Conservation (phyloP, 1,140 invertebrate species). For the Pantala flavescens region DNA sequence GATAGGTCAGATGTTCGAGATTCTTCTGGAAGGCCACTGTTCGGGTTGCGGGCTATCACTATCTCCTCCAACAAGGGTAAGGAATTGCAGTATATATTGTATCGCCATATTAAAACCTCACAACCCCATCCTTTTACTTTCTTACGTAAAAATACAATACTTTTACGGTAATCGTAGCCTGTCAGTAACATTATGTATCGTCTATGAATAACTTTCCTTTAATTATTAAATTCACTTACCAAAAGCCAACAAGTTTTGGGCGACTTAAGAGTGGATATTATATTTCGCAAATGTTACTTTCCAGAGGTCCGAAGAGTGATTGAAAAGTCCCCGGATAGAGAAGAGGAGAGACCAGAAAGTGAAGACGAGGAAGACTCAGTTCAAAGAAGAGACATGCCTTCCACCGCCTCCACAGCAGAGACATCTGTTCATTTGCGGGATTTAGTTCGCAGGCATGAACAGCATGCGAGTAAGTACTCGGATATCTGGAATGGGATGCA, state of each 20-base stretch:
- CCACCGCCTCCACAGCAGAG: conserved; percentile 23
- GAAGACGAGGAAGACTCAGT: neutral
- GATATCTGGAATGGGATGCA: too few species aligned
- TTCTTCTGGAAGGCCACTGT: conserved; percentile 21
- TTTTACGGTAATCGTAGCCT: too few species aligned
- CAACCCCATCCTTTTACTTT: too few species aligned
- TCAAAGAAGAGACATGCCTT: neutral
- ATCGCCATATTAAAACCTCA: too few species aligned
- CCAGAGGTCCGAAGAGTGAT: neutral
- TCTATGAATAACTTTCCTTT: too few species aligned
- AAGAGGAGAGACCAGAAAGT: neutral
- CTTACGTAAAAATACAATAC: too few species aligned
- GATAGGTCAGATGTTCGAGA: conserved; percentile 11
- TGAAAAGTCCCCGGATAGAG: neutral
- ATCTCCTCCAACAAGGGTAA: conserved; percentile 31
- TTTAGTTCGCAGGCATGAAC: conserved; percentile 28
- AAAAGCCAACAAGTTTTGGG: too few species aligned
- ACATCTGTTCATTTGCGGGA: conserved; percentile 27
- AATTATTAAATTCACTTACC: too few species aligned
- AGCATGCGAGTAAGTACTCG: conserved; percentile 26
- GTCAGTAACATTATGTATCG: too few species aligned
- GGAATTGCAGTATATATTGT: neutral
- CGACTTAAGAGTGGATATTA: too few species aligned
- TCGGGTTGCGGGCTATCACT: conserved; percentile 19
- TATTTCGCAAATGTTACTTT: too few species aligned